phyloP scores from a whole-genome alignment of 2,888 invertebrate genomes.

The Dynastes tityus region DNA sequence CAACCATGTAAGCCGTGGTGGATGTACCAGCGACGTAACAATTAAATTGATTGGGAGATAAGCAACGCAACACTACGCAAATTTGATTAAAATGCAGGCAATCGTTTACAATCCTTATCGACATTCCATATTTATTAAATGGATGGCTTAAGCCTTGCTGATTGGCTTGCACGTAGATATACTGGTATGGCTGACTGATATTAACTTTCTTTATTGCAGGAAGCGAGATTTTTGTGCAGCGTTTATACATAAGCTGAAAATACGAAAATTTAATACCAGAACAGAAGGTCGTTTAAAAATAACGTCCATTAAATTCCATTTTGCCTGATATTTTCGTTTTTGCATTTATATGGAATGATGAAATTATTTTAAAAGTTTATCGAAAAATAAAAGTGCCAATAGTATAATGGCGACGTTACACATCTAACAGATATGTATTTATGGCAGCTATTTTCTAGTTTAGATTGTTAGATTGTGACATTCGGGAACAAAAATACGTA shows the following conservation, averaged over 20 bases:
- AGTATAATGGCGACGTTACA: too few relatives aligned
- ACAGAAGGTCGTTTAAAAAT: neutral
- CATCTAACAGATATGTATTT: too few relatives aligned
- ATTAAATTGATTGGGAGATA: constrained; percentile 33
- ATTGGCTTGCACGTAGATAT: neutral
- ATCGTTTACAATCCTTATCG: constrained; percentile 9
- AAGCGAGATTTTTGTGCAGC: neutral
- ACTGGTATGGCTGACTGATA: neutral
- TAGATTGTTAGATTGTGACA: too few relatives aligned
- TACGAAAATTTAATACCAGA: neutral
- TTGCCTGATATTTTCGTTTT: too few relatives aligned
- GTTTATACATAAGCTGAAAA: neutral
- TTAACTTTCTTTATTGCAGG: neutral
- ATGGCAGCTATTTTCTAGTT: too few relatives aligned
- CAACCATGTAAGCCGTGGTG: constrained; percentile 13
- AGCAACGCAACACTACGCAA: neutral
- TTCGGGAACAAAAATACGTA: too few relatives aligned
- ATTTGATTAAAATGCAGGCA: constrained; percentile 7
- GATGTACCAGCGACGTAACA: constrained; percentile 2
- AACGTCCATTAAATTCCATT: too few relatives aligned
- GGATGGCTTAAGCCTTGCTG: neutral
- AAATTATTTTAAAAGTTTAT: too few relatives aligned
- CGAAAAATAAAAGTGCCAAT: too few relatives aligned
- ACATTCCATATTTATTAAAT: constrained; percentile 3
- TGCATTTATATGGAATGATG: too few relatives aligned